A percentile compares a stretch with the other conserved stretches of the same genome.
These are phyloP conservation scores for Promerops cafer DNA, from an alignment of 2,113 vertebrate genomes.

Conservation along the genomic window DNA sequence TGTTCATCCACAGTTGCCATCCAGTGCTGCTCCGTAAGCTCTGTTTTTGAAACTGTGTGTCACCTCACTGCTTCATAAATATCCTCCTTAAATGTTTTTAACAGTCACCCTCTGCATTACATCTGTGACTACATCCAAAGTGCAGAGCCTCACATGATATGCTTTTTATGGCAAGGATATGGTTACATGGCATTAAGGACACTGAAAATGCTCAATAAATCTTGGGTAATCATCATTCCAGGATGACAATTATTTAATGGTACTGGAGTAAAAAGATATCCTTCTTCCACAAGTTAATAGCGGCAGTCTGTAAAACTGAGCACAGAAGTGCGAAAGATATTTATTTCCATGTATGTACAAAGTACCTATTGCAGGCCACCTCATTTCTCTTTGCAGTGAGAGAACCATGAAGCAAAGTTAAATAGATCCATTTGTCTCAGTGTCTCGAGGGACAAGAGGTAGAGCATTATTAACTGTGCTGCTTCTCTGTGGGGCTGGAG, in stretches of 20 bases:
- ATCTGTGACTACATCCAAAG: background rate
- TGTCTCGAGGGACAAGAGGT: background rate
- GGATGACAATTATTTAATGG: background rate
- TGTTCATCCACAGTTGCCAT: background rate
- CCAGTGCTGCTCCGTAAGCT: background rate
- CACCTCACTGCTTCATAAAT: background rate
- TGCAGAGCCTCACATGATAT: background rate
- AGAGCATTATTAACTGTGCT: background rate
- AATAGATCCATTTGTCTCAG: background rate
- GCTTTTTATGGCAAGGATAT: background rate
- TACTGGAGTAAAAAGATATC: background rate
- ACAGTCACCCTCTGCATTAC: background rate
- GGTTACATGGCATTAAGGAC: background rate
- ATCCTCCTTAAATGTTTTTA: background rate
- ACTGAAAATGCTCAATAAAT: conserved; percentile 1
- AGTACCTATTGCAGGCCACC: background rate
- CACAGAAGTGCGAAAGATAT: background rate
- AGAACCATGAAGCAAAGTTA: background rate
- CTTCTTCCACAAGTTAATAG: background rate
- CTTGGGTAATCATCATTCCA: background rate
- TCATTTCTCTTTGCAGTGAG: background rate
- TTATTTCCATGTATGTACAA: background rate
- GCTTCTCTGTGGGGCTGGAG: background rate
- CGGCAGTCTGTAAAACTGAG: background rate
- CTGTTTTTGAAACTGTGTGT: background rate